These are phyloP conservation scores for Plestiodon gilberti DNA, from an alignment of 2,113 vertebrate genomes.

Conservation along the genomic window DNA sequence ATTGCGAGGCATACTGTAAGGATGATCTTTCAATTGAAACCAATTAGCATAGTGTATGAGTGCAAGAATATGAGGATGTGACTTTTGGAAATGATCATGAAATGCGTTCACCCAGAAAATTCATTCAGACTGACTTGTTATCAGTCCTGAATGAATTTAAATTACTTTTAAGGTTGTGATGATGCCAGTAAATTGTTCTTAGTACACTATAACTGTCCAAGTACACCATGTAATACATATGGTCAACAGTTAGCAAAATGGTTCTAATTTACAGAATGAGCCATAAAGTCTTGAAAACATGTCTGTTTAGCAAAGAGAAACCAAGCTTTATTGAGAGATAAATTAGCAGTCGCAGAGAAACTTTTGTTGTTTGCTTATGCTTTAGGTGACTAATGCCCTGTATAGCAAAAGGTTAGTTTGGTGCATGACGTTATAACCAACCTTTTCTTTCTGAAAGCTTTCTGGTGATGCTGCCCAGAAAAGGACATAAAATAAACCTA, in stretches of 20 bases:
- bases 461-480: conserved; percentile 25
- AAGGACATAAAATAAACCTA: conserved; percentile 9
- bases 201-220: conserved; percentile 45
- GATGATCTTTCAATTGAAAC: conserved; percentile 47
- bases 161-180: conserved; percentile 66
- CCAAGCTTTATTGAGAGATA: conserved; percentile 40
- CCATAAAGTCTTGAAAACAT: conserved; percentile 23
- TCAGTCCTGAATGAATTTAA: conserved; percentile 65
- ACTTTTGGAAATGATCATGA: conserved; percentile 51
- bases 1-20: neutral
- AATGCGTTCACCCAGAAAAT: conserved; percentile 49
- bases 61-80: conserved; percentile 55
- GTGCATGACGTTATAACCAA: neutral
- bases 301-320: conserved; percentile 40
- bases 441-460: conserved; percentile 13
- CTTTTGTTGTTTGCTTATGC: conserved; percentile 16
- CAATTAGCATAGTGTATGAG: conserved; percentile 45
- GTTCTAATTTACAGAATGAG: conserved; percentile 14
- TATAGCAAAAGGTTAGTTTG: conserved; percentile 10
- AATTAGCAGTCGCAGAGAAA: conserved; percentile 16
- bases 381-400: conserved; percentile 13
- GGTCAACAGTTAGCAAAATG: conserved; percentile 46
- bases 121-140: conserved; percentile 51
- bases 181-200: conserved; percentile 57
- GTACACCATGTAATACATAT: neutral